phyloP scores from a whole-genome alignment of 2,888 invertebrate species.

The Mayetiola destructor region DNA sequence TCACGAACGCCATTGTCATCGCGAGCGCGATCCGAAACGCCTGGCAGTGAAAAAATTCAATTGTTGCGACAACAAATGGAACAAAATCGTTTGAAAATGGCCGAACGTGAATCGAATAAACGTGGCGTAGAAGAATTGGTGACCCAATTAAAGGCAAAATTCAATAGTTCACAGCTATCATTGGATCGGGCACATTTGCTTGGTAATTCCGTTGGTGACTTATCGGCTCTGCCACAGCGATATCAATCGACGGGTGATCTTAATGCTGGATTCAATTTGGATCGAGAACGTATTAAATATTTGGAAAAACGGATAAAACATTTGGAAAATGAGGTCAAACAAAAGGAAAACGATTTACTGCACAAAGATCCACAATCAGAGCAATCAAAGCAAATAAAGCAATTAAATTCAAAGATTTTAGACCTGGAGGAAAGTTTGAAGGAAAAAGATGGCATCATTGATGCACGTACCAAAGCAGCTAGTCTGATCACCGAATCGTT shows the following conservation, averaged over 20 bases:
- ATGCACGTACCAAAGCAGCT: slow-evolving; percentile 64
- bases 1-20: background rate
- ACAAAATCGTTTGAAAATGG: slow-evolving; percentile 39
- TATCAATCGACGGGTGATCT: slow-evolving; percentile 13
- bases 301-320: slow-evolving; percentile 31
- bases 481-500: slow-evolving; percentile 60
- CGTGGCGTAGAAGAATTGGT: slow-evolving; percentile 40
- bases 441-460: slow-evolving; percentile 71
- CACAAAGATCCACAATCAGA: slow-evolving; percentile 17
- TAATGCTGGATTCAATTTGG: slow-evolving; percentile 20
- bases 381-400: slow-evolving; percentile 19
- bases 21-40: slow-evolving; percentile 25
- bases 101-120: slow-evolving; percentile 39
- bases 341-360: slow-evolving; percentile 5
- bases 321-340: slow-evolving; percentile 14
- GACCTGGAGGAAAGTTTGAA: slow-evolving; percentile 70
- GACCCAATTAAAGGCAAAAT: slow-evolving; percentile 39
- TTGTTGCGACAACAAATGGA: slow-evolving; percentile 40
- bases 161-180: slow-evolving; percentile 38
- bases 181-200: slow-evolving; percentile 28
- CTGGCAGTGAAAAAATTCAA: slow-evolving; percentile 39
- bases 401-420: slow-evolving; percentile 38
- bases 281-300: slow-evolving; percentile 28
- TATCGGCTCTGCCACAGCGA: slow-evolving; percentile 20
- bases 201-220: slow-evolving; percentile 33